Evolutionary conservation across 1,140 invertebrate genomes (phyloP).

Genomic region (Melitaea cinxia): DNA sequence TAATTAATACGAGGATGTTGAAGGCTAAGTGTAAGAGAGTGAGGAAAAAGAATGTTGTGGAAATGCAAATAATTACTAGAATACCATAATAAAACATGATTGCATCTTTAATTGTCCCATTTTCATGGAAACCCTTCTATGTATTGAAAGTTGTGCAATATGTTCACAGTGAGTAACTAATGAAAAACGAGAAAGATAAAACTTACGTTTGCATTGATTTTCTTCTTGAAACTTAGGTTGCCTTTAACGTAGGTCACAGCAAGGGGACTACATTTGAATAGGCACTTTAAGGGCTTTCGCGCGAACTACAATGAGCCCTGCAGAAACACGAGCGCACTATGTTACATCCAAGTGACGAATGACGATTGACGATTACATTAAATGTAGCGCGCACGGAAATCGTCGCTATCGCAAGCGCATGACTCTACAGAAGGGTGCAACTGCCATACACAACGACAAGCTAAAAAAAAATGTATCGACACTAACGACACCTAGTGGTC

Average conservation of each 20-base stretch:
- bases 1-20: background rate
- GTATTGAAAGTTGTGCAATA: constrained; percentile 59
- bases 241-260: constrained; percentile 57
- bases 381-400: constrained; percentile 10
- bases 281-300: constrained; percentile 76
- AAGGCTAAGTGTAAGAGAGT: constrained; percentile 32
- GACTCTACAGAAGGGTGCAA: no score
- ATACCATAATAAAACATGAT: background rate
- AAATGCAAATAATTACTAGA: background rate
- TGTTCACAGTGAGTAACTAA: constrained; percentile 30
- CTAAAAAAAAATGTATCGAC: no score
- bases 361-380: constrained; percentile 58
- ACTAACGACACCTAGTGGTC: no score
- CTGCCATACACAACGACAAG: no score
- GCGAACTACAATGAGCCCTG: constrained; percentile 77
- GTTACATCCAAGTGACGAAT: constrained; percentile 74
- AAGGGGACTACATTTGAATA: constrained; percentile 79
- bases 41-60: constrained; percentile 4
- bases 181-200: constrained; percentile 40
- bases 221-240: constrained; percentile 67
- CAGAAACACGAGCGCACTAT: constrained; percentile 67
- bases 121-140: constrained; percentile 47
- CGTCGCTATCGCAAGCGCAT: constrained; percentile 41
- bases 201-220: constrained; percentile 78
- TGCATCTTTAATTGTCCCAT: constrained; percentile 10